phyloP scores from a whole-genome alignment of 30 jellyfish, hydroid and myxozoan genomes.

The Hydractinia symbiolongicarpus region DNA sequence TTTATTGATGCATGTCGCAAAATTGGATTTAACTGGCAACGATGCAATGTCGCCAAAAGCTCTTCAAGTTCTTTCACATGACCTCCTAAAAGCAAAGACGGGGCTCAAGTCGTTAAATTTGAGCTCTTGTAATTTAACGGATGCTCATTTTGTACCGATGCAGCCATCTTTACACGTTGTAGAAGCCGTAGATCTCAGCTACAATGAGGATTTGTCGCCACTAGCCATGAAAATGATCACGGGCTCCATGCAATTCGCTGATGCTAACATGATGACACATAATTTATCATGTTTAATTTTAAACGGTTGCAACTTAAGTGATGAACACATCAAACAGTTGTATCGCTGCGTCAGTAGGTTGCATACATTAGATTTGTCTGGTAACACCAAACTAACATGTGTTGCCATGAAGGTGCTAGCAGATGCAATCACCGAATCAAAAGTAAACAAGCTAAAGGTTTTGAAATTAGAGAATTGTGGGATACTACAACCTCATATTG shows the following conservation, averaged over 20 bases:
- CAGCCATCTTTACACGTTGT: not conserved
- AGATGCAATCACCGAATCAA: not conserved
- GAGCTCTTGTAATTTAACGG: not conserved
- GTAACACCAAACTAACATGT: not conserved
- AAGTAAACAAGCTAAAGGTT: not conserved
- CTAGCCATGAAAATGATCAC: slow-evolving; percentile 13
- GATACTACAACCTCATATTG: not conserved
- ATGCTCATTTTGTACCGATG: not conserved
- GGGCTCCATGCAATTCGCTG: not conserved
- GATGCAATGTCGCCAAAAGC: slow-evolving; percentile 5
- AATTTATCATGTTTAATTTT: not conserved
- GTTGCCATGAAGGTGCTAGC: slow-evolving; percentile 4
- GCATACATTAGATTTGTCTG: slow-evolving; percentile 6
- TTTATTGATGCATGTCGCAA: slow-evolving; percentile 4
- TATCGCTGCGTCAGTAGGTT: not conserved
- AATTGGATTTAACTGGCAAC: not conserved
- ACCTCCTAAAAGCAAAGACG: not conserved
- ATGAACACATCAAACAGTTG: not conserved
- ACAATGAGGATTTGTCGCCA: not conserved
- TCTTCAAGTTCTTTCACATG: not conserved
- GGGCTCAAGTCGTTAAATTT: not conserved
- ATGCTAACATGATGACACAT: not conserved
- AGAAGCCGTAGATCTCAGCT: not conserved
- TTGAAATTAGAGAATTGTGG: not conserved
- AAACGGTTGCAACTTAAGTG: slow-evolving; percentile 8